Base-by-base conservation (phyloP, 2,888 invertebrate species). In the Diaprepes abbreviatus region DNA sequence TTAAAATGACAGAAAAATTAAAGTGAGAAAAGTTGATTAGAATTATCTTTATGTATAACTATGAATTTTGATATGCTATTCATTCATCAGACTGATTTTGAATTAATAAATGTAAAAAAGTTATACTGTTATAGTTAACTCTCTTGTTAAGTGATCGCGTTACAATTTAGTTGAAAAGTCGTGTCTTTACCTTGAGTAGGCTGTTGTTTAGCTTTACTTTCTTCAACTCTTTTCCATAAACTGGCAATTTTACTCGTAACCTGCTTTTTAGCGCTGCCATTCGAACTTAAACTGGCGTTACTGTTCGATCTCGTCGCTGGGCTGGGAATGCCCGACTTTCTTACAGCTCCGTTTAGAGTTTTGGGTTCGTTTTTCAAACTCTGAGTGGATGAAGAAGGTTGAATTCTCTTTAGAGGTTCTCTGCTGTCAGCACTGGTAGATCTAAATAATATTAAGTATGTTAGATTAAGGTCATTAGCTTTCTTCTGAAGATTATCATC, bases 161-260 rank as follows among this genome's bases (percentile, higher is more conserved):
- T n/a, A n/a, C n/a, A n/a, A n/a, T n/a, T n/a, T n/a, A n/a, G n/a
- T n/a, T n/a, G n/a, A n/a, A n/a, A n/a, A n/a, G n/a, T n/a, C n/a
- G n/a, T n/a, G n/a, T 31, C 16, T 6, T 57, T 67, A 71, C 66
- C 71, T 63, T 55, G 24, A 17, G 9, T 21, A 17, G 66, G 62
- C 45, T 57, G 83, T 48, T 86, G 83, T 48, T 86, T 87, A 66
- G 86, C 89, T 74, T 90, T 91, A 36, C 85, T 88, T 66, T 91
- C 90, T 76, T 92, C 92, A 0, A 92, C 92, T 80, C 89, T 91
- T 78, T 92, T 93, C 93, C 93, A 94, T 12, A 94, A 83, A 77
- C 88, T 91, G 0, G 93, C 92, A 60, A 94, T 93, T 82, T 92
- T 93, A 81, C 93, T 93, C 9, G 92, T 90, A 0, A 91, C 89